Evolutionary conservation across 2,113 vertebrate genomes (phyloP).

Genomic region (Strix uralensis): DNA sequence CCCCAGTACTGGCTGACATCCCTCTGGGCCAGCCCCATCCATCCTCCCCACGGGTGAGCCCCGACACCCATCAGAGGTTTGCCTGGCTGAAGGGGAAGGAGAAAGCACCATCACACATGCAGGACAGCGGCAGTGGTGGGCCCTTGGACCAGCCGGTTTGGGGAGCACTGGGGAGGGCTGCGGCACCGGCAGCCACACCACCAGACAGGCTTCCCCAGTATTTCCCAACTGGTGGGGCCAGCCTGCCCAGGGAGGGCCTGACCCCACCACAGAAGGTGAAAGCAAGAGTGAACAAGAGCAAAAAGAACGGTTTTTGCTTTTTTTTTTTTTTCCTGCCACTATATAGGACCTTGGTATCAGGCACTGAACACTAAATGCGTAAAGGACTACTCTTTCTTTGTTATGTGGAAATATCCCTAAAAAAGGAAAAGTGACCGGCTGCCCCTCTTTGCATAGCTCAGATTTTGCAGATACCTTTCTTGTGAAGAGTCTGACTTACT

Average conservation of each 20-base stretch:
- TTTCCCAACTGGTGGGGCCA: not conserved
- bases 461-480: not conserved
- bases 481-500: not conserved
- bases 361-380: not conserved
- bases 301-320: not conserved
- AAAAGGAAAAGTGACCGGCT: not conserved
- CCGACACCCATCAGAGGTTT: not conserved
- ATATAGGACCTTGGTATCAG: not conserved
- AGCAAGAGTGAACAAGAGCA: not conserved
- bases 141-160: not conserved
- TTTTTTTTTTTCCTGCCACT: no score
- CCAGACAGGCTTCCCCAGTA: not conserved
- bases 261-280: rapidly evolving
- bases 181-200: not conserved
- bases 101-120: rapidly evolving
- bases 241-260: not conserved
- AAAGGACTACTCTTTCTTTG: not conserved
- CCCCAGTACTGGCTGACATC: not conserved
- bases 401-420: not conserved
- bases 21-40: not conserved
- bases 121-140: rapidly evolving
- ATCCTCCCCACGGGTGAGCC: rapidly evolving
- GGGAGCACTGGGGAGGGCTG: not conserved
- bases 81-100: not conserved
- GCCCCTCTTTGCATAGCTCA: not conserved